Conservation (phyloP, 2,888 invertebrate species). For the Pycnomerus fuliginosus region DNA sequence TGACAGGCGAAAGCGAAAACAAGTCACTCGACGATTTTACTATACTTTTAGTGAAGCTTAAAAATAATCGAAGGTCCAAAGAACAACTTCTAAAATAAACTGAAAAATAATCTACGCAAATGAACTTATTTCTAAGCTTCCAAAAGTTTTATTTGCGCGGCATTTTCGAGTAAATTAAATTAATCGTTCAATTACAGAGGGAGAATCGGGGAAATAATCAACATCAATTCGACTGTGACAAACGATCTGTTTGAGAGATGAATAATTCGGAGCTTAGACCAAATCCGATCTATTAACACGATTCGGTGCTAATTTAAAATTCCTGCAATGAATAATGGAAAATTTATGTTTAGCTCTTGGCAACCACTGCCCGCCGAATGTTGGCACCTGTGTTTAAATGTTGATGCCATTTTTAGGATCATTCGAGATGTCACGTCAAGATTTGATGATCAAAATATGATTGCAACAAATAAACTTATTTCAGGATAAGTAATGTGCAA, state of each 20-base stretch:
- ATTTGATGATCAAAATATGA: no score
- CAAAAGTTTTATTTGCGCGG: background rate
- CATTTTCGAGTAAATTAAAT: constrained; percentile 1
- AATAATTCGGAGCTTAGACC: constrained; percentile 2
- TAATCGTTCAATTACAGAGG: constrained; percentile 3
- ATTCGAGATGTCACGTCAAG: no score
- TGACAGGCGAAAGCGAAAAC: constrained; percentile 2
- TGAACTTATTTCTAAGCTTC: constrained; percentile 2
- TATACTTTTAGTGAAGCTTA: constrained; percentile 6
- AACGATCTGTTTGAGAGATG: constrained; percentile 1
- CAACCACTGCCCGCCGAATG: no score
- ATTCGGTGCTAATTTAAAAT: no score
- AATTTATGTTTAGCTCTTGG: no score
- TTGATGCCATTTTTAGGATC: no score
- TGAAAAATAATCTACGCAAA: background rate
- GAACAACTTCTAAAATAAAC: constrained; percentile 5
- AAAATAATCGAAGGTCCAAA: constrained; percentile 8
- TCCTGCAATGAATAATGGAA: no score
- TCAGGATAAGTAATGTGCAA: no score
- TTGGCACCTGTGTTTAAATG: no score
- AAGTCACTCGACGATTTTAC: constrained; percentile 4
- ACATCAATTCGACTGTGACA: constrained; percentile 7
- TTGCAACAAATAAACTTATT: no score
- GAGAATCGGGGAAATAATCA: background rate
- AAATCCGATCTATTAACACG: no score